These are phyloP conservation scores for Ardeotis arabs DNA, from an alignment of 2,113 vertebrate genomes.

Conservation along the genomic window DNA sequence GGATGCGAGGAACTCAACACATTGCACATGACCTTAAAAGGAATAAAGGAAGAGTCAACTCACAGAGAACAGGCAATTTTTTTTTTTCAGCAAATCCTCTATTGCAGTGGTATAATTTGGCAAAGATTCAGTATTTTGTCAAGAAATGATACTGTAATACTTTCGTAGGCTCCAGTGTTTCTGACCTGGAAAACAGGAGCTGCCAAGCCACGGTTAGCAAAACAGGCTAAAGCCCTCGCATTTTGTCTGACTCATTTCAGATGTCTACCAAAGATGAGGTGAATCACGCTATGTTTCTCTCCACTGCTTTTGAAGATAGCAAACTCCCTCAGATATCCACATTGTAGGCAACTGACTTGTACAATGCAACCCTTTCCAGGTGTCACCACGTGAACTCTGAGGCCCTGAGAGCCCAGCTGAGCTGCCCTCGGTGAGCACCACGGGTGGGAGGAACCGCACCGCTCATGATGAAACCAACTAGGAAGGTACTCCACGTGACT, in stretches of 20 bases:
- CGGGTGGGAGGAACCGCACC: neutral
- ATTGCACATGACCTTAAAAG: constrained; percentile 81
- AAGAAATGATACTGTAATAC: neutral
- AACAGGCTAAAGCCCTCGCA: neutral
- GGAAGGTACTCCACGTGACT: neutral
- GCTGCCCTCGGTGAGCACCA: neutral
- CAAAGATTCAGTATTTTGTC: neutral
- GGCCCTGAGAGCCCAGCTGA: neutral
- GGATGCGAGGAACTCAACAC: constrained; percentile 75
- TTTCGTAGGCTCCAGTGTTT: neutral
- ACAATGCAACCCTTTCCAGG: neutral
- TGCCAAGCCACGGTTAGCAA: neutral
- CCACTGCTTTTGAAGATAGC: neutral
- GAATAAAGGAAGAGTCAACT: neutral
- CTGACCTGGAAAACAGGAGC: neutral
- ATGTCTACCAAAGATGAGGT: neutral
- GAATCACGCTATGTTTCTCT: neutral
- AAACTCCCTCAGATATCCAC: neutral
- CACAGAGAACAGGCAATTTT: neutral
- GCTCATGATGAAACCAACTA: neutral
- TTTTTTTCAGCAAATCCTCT: neutral
- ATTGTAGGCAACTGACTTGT: neutral
- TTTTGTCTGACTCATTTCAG: neutral
- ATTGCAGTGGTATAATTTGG: neutral
- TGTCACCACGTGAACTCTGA: neutral